Conservation (phyloP, 2,797 vertebrate species). For the Coregonus sp. region DNA sequence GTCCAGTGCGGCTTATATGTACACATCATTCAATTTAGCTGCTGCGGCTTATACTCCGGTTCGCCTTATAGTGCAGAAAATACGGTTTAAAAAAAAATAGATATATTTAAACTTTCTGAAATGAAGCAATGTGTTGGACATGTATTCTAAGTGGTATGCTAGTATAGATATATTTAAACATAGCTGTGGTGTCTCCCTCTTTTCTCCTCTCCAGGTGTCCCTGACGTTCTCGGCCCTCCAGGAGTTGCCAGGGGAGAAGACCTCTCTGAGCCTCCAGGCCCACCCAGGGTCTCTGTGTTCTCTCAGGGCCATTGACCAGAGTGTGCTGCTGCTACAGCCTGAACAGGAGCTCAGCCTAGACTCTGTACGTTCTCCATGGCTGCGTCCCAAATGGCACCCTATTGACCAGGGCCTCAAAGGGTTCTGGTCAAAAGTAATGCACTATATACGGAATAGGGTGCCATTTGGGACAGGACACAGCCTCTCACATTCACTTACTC, state of each 20-base stretch:
- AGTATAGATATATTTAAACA: not conserved
- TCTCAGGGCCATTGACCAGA: conserved; percentile 84
- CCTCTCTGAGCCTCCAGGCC: conserved; percentile 70
- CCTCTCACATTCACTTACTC: no score
- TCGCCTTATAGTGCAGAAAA: no score
- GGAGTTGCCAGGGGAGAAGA: conserved; percentile 72
- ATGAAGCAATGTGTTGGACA: no score
- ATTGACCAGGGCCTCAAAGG: not conserved
- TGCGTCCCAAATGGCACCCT: not conserved
- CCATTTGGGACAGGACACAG: not conserved
- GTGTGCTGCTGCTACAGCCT: conserved; percentile 78
- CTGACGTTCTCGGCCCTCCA: conserved; percentile 74
- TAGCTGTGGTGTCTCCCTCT: not conserved
- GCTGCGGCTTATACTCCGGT: no score
- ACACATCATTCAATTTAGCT: no score
- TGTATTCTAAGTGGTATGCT: no score
- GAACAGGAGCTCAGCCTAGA: conserved; percentile 75
- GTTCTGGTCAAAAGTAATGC: no score
- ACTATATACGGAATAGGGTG: not conserved
- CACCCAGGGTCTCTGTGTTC: conserved; percentile 84
- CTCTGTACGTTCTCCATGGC: conserved; percentile 64
- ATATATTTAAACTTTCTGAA: not conserved
- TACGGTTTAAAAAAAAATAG: no score
- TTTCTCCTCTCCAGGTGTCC: conserved; percentile 71
- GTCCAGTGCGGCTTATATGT: no score